Conservation (phyloP, 2,113 vertebrate species). For the Meriones unguiculatus region DNA sequence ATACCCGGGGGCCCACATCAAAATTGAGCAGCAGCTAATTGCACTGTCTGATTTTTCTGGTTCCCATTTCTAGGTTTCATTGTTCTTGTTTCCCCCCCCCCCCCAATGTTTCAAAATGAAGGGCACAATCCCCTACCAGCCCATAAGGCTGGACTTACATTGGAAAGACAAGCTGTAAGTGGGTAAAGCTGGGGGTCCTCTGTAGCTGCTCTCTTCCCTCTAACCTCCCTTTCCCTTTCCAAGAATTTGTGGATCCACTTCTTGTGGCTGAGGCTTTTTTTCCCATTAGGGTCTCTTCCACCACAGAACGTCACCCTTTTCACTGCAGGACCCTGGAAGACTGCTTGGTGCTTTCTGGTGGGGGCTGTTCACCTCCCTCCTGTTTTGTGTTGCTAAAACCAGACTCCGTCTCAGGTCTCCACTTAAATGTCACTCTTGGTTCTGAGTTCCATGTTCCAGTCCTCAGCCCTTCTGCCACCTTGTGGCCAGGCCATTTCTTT, state of each 20-base stretch:
- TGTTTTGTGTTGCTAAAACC: not conserved
- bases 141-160: not conserved
- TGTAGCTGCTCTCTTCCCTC: not conserved
- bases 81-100: conserved; percentile 31
- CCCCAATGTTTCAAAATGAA: not conserved
- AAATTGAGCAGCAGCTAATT: conserved; percentile 2
- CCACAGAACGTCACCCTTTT: not conserved
- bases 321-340: fast-evolving
- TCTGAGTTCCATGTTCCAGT: not conserved
- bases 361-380: not conserved
- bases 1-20: not conserved
- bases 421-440: too few species aligned
- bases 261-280: not conserved
- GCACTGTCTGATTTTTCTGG: conserved; percentile 40
- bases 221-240: not conserved
- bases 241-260: not conserved
- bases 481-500: not conserved
- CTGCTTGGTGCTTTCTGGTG: not conserved
- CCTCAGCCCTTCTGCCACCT: not conserved
- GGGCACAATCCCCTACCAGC: not conserved
- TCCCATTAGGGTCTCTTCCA: not conserved
- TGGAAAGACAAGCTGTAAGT: not conserved
- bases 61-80: not conserved
- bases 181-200: not conserved
- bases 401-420: too few species aligned